Base-by-base conservation (phyloP, 2,888 invertebrate species). In the Ophion ellenae region DNA sequence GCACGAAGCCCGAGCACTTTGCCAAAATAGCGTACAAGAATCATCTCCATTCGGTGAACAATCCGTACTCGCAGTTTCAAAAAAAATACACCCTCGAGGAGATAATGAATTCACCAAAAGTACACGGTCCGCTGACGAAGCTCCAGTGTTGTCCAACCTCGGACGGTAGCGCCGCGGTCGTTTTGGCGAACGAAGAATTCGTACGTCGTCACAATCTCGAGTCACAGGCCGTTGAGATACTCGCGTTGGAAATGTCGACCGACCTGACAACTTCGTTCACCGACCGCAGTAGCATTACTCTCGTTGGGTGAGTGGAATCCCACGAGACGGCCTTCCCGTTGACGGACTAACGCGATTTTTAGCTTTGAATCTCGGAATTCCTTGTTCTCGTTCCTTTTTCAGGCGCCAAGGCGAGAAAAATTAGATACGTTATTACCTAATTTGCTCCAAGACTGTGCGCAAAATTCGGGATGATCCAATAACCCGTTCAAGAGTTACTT, bases 11-110 rank as follows among this genome's bases (percentile, higher is more conserved):
- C 20, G 96, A 98, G 87, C 99, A 99, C 92, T 97, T 99, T 92
- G 99, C 98, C 0, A 99, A 99, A 95, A 99, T 99, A 91, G 99
- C 99, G 0, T 97, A 97, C 93, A 99, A 99, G 94, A 99, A 99
- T 94, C 99, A 99, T 94, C 97, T 98, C 89, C 99, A 99, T 94
- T 99, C 99, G 6, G 96, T 96, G 0, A 98, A 99, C 93, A 99
- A 99, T 95, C 99, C 99, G 94, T 97, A 99, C 91, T 98, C 99
- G 0, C 99, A 99, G 94, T 99, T 99, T 93, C 97, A 97, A 91
- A 97, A 98, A 87, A 98, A 98, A 92, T 99, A 99, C 93, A 96
- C 97, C 0, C 94, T 99, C 87, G 97, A 99, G 83, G 97, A 99
- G 94, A 97, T 99, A 83, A 95, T 97, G 93, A 96, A 97, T 14